Evolutionary conservation across 2,113 vertebrate genomes (phyloP), one percentile per base, ranked within the genome.

Genomic region (Heloderma charlesbogerti): DNA sequence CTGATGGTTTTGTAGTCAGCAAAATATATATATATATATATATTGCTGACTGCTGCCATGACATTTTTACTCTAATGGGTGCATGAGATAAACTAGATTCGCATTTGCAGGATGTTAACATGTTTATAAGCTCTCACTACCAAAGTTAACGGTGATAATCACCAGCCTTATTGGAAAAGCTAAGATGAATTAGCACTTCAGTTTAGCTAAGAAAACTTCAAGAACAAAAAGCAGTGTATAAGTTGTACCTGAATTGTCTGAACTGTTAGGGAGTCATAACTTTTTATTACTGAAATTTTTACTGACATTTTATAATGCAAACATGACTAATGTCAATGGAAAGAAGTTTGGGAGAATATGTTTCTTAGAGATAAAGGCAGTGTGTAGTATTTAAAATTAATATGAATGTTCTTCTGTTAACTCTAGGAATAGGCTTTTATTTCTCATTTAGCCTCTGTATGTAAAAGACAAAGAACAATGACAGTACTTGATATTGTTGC

Each of bases 271-370:
- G 57, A 90, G 87, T 15, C 69, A 86, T 86, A 74, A n/a, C 6
- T 63, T 91, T 92, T 93, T 92, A 94, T 92, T 90, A 87, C 34
- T 77, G 20, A 16, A 84, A 88, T 74, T 60, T 91, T 86, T 91
- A 90, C 60, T 91, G 66, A 86, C 85, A 48, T 94, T 91, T 91
- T 86, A 40, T 87, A 94, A 63, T 54, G 69, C 85, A 92, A 94
- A 91, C 15, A n/a, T 79, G 88, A 88, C 91, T 75, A 89, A 74
- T 20, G 31, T 67, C 83, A 92, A 82, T 43, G 20, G 29, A 20
- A 91, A 94, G 63, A n/a, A 88, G 86, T 72, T 92, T 0, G 72
- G 10, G 89, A 66, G 34, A 78, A 72, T 66, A 74, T 81, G 87
- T 29, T 1, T 81, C 72, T 91, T 80, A n/a, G 71, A 77, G 72